Percentiles rank a stretch among this genome's conserved stretches.
phyloP scores from a whole-genome alignment of 2,888 invertebrate species.

The Drosophila paramelanica region DNA sequence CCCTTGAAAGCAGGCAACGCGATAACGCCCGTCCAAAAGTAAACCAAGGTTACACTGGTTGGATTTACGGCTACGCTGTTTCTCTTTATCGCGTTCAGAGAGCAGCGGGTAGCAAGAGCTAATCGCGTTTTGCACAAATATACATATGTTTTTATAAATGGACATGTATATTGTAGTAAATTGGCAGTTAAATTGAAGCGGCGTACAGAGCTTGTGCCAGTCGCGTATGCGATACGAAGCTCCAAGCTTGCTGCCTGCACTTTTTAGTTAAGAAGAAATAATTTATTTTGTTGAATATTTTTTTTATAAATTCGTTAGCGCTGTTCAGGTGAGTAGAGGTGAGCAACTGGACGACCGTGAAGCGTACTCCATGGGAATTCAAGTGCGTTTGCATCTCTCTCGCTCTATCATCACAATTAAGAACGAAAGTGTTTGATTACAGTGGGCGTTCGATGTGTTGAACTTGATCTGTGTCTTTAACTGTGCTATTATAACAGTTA shows the following conservation, averaged over 20 bases:
- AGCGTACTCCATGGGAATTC: constrained; percentile 37
- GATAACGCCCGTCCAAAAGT: constrained; percentile 57
- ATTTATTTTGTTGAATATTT: constrained; percentile 6
- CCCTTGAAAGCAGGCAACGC: neutral
- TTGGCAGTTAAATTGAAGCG: constrained; percentile 49
- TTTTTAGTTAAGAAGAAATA: constrained; percentile 2
- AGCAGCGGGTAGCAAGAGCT: constrained; percentile 27
- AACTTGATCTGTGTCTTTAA: constrained; percentile 1
- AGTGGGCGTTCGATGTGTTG: constrained; percentile 9
- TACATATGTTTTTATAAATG: constrained; percentile 1
- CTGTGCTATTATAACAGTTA: neutral
- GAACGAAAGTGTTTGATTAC: constrained; percentile 32
- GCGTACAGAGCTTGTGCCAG: constrained; percentile 37
- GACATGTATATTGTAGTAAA: constrained; percentile 49
- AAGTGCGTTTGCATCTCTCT: constrained; percentile 21
- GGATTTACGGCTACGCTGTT: constrained; percentile 1
- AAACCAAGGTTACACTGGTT: constrained; percentile 63
- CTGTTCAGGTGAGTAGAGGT: constrained; percentile 52
- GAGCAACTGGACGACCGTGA: constrained; percentile 44
- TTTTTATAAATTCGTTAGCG: constrained; percentile 36
- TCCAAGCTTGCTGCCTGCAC: constrained; percentile 25
- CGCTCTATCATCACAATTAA: neutral
- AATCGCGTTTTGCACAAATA: constrained; percentile 32
- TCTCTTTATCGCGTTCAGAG: constrained; percentile 56
- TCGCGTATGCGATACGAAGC: constrained; percentile 38